Evolutionary conservation across 2,888 invertebrate species (phyloP).

Genomic region (Dilophus febrilis): DNA sequence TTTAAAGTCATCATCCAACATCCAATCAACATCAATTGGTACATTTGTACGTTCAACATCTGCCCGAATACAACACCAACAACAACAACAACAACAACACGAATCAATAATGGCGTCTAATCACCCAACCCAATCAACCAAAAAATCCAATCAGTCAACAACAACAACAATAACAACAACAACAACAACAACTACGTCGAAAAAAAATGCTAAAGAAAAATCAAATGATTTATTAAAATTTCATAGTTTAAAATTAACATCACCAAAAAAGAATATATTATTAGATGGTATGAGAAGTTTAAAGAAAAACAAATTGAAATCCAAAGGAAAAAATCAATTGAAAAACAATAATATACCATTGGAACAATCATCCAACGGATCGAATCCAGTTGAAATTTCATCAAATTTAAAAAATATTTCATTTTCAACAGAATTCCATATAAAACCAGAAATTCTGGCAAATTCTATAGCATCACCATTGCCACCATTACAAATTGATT

Average conservation of each 20-base stretch:
- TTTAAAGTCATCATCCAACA: neutral
- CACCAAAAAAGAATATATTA: conserved; percentile 22
- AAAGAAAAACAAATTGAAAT: conserved; percentile 18
- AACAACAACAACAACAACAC: conserved; percentile 2
- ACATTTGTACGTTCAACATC: too few species aligned
- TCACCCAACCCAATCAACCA: neutral
- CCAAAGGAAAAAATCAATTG: conserved; percentile 7
- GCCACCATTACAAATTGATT: neutral
- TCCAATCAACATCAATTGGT: conserved; percentile 3
- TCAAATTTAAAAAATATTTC: conserved; percentile 23
- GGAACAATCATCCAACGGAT: neutral
- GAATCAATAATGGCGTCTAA: conserved; percentile 9
- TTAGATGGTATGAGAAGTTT: conserved; percentile 26
- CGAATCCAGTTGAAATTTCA: conserved; percentile 13
- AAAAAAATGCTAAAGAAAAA: neutral
- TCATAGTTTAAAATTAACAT: conserved; percentile 22
- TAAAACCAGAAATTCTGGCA: neutral
- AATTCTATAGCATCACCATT: too few species aligned
- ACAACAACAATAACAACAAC: neutral
- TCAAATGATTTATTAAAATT: conserved; percentile 17
- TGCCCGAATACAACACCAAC: neutral
- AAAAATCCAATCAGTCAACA: conserved; percentile 1
- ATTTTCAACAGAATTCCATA: conserved; percentile 24
- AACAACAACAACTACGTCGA: too few species aligned
- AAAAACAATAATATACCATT: too few species aligned